phyloP scores from a whole-genome alignment of 92 coral and sea anemone species.

The Palythoa grandiflora region DNA sequence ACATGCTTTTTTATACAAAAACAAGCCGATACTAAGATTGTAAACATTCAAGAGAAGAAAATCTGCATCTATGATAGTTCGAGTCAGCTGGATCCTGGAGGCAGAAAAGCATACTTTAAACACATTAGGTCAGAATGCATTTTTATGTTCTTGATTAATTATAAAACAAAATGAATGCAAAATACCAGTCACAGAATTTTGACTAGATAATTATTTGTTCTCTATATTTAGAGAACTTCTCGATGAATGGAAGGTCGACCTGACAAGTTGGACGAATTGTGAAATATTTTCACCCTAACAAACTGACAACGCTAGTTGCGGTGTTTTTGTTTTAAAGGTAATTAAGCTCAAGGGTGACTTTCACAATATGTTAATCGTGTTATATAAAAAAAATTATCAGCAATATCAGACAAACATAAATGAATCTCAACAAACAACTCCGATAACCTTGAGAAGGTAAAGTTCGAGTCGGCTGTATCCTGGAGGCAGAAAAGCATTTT shows the following conservation, averaged over 20 bases:
- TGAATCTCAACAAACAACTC: not conserved
- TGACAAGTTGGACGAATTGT: not conserved
- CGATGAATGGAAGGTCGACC: not conserved
- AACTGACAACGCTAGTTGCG: not conserved
- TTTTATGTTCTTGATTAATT: no score
- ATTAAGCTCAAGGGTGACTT: no score
- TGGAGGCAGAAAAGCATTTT: no score
- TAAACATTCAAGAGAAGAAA: no score
- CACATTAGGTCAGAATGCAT: no score
- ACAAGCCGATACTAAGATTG: no score
- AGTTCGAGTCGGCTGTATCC: no score
- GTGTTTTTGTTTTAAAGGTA: not conserved
- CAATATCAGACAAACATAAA: not conserved
- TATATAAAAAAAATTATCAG: not conserved
- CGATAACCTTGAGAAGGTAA: not conserved
- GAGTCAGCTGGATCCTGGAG: no score
- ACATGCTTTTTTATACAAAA: no score
- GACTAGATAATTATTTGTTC: not conserved
- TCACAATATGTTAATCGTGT: not conserved
- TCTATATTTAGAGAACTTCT: not conserved
- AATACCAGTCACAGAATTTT: not conserved
- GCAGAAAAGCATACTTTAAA: no score
- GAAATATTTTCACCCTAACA: not conserved
- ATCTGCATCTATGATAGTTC: no score
- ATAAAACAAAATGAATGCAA: not conserved